phyloP scores from a whole-genome alignment of 2,888 invertebrate genomes.

The Nasonia oneida region DNA sequence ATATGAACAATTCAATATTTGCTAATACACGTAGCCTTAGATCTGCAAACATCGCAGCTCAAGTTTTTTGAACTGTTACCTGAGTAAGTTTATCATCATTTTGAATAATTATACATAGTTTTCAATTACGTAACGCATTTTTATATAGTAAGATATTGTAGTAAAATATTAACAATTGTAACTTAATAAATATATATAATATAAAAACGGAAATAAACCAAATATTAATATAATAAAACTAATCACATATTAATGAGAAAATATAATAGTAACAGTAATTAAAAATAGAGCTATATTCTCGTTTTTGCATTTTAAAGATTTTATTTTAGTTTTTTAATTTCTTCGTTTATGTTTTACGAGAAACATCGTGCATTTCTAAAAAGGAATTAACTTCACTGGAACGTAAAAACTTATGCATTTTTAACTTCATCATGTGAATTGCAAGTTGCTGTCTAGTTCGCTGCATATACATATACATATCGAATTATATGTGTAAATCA shows the following conservation, averaged over 20 bases:
- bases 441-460: slow-evolving; percentile 52
- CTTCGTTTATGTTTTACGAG: neutral
- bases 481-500: slow-evolving; percentile 48
- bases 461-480: slow-evolving; percentile 53
- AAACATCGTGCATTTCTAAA: slow-evolving; percentile 14
- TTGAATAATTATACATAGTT: neutral
- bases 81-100: neutral
- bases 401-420: slow-evolving; percentile 40
- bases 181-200: neutral
- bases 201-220: neutral
- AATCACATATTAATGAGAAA: neutral
- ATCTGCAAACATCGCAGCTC: neutral
- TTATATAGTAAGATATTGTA: neutral
- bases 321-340: neutral
- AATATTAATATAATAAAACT: neutral
- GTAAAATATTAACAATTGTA: neutral
- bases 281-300: neutral
- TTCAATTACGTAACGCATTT: neutral
- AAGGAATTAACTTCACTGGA: slow-evolving; percentile 47
- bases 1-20: neutral
- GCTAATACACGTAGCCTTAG: neutral
- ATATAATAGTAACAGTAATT: slow-evolving; percentile 5
- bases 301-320: neutral
- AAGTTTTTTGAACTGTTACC: neutral
- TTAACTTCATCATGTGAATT: slow-evolving; percentile 30